A percentile compares a stretch with the other conserved stretches of the same genome.
Evolutionary conservation across 2,113 vertebrate genomes (phyloP).

Genomic region (Plectropomus leopardus): DNA sequence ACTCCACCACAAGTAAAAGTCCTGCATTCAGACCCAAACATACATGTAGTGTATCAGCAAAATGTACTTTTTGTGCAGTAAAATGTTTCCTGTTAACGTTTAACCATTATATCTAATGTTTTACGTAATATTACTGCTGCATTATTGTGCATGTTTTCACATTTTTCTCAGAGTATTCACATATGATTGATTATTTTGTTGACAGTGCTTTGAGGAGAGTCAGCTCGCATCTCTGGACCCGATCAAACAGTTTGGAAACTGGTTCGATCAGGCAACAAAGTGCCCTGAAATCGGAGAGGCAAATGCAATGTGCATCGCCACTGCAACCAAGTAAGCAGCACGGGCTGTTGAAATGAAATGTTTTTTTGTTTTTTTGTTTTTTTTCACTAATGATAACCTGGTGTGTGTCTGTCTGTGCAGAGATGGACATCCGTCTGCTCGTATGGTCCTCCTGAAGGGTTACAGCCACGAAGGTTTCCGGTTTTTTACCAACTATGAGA

Average conservation of each 20-base stretch:
- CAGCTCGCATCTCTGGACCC: slow-evolving; percentile 91
- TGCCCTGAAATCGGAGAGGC: slow-evolving; percentile 89
- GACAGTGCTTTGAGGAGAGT: slow-evolving; percentile 90
- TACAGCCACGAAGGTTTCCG: slow-evolving; percentile 91
- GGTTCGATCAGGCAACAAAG: slow-evolving; percentile 90
- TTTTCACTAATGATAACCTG: not conserved
- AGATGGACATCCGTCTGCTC: slow-evolving; percentile 92
- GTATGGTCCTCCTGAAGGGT: slow-evolving; percentile 95
- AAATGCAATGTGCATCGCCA: slow-evolving; percentile 96
- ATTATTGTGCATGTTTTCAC: no score
- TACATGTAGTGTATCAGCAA: no score
- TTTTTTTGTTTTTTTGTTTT: not conserved
- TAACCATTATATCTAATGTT: not conserved
- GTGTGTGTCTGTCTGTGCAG: slow-evolving; percentile 67
- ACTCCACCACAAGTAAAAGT: no score
- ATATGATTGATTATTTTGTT: not conserved
- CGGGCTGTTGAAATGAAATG: not conserved
- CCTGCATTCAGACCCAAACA: not conserved
- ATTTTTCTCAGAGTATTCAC: not conserved
- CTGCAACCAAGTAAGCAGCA: slow-evolving; percentile 87
- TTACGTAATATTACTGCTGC: not conserved
- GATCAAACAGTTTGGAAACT: slow-evolving; percentile 90
- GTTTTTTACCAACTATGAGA: slow-evolving; percentile 94
- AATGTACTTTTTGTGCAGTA: no score
- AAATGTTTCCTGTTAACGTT: not conserved